Conservation (phyloP, 2,797 vertebrate species). For the Ptychobarbus kaznakovi region DNA sequence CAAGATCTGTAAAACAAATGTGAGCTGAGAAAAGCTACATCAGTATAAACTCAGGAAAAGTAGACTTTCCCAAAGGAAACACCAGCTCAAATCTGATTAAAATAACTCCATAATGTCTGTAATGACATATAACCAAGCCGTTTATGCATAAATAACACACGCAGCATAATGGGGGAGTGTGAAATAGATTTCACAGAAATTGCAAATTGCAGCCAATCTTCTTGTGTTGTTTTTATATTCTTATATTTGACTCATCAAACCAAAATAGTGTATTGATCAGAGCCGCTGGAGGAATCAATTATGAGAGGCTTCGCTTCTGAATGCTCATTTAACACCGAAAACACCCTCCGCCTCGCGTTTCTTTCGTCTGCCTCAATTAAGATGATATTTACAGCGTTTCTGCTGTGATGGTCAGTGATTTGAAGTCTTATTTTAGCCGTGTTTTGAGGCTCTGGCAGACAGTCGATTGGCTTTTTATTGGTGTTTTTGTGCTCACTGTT, state of each 20-base stretch:
- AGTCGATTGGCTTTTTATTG: background rate
- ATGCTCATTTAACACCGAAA: background rate
- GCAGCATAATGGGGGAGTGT: background rate
- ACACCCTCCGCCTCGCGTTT: background rate
- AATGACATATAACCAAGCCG: background rate
- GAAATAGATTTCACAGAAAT: slow-evolving; percentile 41
- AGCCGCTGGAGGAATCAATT: background rate
- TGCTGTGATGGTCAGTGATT: background rate
- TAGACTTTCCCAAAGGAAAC: slow-evolving; percentile 5
- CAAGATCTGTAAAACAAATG: background rate
- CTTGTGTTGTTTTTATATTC: slow-evolving; percentile 30
- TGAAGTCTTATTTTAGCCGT: slow-evolving; percentile 18
- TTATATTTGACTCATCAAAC: slow-evolving; percentile 7
- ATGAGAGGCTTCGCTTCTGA: background rate
- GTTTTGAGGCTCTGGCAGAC: background rate
- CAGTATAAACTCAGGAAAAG: background rate
- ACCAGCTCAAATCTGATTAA: slow-evolving; percentile 2
- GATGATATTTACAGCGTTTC: slow-evolving; percentile 17
- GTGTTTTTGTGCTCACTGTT: background rate
- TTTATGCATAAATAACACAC: slow-evolving; percentile 10
- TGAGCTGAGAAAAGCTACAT: background rate
- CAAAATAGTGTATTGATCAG: slow-evolving; percentile 15
- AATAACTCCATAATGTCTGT: slow-evolving; percentile 24
- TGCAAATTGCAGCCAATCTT: slow-evolving; percentile 28
- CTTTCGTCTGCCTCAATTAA: background rate